Conservation (phyloP, 92 coral and sea anemone genomes). For the Actinernus sp. region DNA sequence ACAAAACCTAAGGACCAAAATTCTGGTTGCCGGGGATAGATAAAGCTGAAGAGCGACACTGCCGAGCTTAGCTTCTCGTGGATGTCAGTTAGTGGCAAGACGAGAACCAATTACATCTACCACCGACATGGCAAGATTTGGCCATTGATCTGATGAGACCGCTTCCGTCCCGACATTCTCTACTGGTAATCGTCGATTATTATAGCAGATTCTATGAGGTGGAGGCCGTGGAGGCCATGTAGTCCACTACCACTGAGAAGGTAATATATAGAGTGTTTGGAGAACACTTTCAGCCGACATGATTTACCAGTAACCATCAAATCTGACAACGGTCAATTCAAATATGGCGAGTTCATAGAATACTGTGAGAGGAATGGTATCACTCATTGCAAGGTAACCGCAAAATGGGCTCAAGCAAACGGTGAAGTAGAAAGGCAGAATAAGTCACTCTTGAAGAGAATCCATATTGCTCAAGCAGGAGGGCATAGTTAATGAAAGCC, state of each 20-base stretch:
- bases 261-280: conserved; percentile 18
- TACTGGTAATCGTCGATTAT: conserved; percentile 44
- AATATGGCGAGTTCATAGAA: conserved; percentile 24
- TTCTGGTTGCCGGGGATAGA: conserved; percentile 71
- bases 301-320: conserved; percentile 40
- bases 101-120: conserved; percentile 56
- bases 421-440: no score
- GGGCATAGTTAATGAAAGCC: conserved; percentile 13
- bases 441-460: no score
- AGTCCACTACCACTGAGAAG: conserved; percentile 42
- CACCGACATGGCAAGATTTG: conserved; percentile 55
- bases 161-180: conserved; percentile 54
- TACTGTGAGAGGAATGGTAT: conserved; percentile 49
- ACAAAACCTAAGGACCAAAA: conserved; percentile 52
- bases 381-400: no score
- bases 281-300: conserved; percentile 39
- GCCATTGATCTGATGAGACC: conserved; percentile 52
- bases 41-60: conserved; percentile 49
- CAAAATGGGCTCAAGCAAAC: no score
- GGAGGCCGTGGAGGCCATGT: conserved; percentile 31
- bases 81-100: conserved; percentile 45
- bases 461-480: conserved; percentile 67
- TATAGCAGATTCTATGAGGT: conserved; percentile 55
- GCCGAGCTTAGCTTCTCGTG: conserved; percentile 39
- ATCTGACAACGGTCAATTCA: conserved; percentile 59